Evolutionary conservation across 2,797 vertebrate species (phyloP).

Genomic region (Ptychadena robeensis): DNA sequence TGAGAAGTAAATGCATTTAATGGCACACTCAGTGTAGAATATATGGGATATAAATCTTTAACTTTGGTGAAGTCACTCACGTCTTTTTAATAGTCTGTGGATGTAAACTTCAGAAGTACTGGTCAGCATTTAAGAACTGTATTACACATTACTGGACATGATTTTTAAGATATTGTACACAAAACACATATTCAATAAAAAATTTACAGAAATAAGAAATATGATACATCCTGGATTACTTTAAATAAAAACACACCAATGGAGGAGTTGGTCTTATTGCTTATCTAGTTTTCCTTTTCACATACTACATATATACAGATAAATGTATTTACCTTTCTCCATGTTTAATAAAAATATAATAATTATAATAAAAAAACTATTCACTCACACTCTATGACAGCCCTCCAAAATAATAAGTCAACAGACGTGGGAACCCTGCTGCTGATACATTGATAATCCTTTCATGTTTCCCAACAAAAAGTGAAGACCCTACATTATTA

Average conservation of each 20-base stretch:
- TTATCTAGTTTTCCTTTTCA: not conserved
- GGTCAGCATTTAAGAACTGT: not conserved
- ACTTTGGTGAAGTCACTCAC: not conserved
- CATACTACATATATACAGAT: not conserved
- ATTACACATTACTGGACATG: not conserved
- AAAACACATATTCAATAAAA: not conserved
- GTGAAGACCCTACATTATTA: too few relatives aligned
- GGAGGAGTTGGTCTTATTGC: not conserved
- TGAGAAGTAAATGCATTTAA: constrained; percentile 34
- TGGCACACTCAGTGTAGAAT: constrained; percentile 39
- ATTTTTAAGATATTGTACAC: not conserved
- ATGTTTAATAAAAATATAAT: not conserved
- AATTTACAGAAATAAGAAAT: not conserved
- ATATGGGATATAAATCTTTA: constrained; percentile 8
- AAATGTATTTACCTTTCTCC: not conserved
- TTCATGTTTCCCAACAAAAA: too few relatives aligned
- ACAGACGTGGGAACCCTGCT: too few relatives aligned
- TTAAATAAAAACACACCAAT: not conserved
- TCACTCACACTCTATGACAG: too few relatives aligned
- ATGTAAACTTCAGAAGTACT: not conserved
- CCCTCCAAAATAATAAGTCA: too few relatives aligned
- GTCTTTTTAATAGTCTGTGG: not conserved
- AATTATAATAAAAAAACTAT: not conserved
- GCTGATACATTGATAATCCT: too few relatives aligned
- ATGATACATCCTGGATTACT: not conserved